Conservation (phyloP, 2,797 vertebrate genomes). For the Choloepus didactylus region DNA sequence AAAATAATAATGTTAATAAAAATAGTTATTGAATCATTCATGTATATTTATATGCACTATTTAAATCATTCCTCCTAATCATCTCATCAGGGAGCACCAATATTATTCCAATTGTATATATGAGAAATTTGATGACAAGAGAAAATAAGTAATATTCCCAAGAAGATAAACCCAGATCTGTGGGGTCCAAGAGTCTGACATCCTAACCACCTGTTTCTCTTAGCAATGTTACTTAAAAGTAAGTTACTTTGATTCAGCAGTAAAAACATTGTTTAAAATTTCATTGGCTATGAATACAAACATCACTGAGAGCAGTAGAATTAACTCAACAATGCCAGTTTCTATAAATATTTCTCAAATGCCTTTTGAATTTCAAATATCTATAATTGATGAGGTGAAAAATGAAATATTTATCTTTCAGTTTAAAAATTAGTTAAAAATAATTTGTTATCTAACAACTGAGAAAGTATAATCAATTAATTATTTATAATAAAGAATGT, state of each 20-base stretch:
- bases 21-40: neutral
- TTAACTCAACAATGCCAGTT: neutral
- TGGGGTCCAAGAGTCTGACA: neutral
- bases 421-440: neutral
- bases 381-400: neutral
- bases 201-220: neutral
- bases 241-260: neutral
- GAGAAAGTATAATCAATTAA: neutral
- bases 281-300: neutral
- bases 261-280: neutral
- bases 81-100: neutral
- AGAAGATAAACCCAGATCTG: neutral
- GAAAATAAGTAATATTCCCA: neutral
- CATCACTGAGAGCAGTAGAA: too few species aligned
- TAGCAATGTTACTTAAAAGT: neutral
- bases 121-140: neutral
- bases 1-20: neutral
- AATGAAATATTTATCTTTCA: neutral
- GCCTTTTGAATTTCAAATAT: neutral
- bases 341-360: neutral
- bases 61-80: neutral
- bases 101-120: neutral
- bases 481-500: neutral
- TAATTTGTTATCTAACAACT: neutral
- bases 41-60: neutral